A percentile compares a stretch with the other conserved stretches of the same genome.
Conservation (phyloP, 1,140 invertebrate genomes). For the Mercenaria mercenaria region DNA sequence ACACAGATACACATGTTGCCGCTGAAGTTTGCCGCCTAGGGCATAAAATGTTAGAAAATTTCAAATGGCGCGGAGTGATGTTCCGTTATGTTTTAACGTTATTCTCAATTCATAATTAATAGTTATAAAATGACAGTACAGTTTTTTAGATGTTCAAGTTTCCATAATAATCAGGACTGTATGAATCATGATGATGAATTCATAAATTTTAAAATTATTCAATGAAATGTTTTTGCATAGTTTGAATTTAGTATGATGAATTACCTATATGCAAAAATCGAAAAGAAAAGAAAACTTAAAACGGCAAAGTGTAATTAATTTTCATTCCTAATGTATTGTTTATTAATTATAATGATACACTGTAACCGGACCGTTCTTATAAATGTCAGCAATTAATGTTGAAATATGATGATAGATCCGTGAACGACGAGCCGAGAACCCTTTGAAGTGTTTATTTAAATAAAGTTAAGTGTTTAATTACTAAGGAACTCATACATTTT, state of each 20-base stretch:
- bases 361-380: neutral
- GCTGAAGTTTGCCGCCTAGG: neutral
- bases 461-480: conserved; percentile 58
- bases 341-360: conserved; percentile 50
- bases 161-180: neutral
- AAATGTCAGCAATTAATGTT: conserved; percentile 18
- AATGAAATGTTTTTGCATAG: conserved; percentile 7
- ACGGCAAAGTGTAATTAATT: conserved; percentile 38
- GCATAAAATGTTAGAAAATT: no score
- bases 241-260: conserved; percentile 6
- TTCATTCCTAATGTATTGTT: conserved; percentile 51
- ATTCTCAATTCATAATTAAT: no score
- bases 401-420: conserved; percentile 49
- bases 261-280: conserved; percentile 18
- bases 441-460: conserved; percentile 63
- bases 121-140: neutral
- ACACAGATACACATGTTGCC: neutral
- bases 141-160: neutral
- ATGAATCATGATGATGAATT: neutral
- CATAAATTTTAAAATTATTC: neutral
- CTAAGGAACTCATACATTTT: conserved; percentile 34
- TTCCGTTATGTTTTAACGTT: no score
- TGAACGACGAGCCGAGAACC: neutral
- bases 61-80: no score
- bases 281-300: neutral